Percentiles rank a stretch among this genome's conserved stretches.
These are phyloP conservation scores for Orchesella flavescens DNA, from an alignment of 2,888 invertebrate species.

Conservation along the genomic window DNA sequence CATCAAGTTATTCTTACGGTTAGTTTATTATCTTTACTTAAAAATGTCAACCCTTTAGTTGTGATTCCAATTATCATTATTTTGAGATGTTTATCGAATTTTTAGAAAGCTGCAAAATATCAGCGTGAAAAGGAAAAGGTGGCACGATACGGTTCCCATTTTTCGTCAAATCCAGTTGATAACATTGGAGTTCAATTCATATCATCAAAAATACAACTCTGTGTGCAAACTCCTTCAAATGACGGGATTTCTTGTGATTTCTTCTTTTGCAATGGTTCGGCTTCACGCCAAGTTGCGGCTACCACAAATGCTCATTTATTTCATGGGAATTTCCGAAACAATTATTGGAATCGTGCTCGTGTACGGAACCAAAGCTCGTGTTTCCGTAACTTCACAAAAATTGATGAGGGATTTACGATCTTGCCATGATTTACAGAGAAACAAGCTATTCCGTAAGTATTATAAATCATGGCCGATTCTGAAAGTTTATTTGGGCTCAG, in stretches of 20 bases:
- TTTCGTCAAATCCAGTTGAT: conserved; percentile 10
- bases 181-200: conserved; percentile 4
- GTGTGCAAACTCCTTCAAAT: background rate
- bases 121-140: background rate
- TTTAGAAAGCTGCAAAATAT: background rate
- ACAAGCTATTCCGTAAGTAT: background rate
- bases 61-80: background rate
- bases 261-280: background rate
- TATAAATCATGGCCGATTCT: conserved; percentile 9
- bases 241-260: background rate
- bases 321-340: background rate
- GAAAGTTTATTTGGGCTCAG: conserved; percentile 7
- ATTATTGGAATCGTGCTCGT: conserved; percentile 14
- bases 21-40: background rate
- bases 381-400: background rate
- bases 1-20: conserved; percentile 17
- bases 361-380: background rate
- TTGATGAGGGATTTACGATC: background rate
- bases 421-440: background rate
- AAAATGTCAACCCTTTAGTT: too few species aligned
- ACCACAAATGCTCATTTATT: conserved; percentile 11
- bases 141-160: background rate
- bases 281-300: background rate
- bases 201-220: conserved; percentile 7
- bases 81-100: background rate